Evolutionary conservation across 2,888 invertebrate species (phyloP), one percentile per base, ranked within the genome.

Genomic region (Uloborus plumipes): DNA sequence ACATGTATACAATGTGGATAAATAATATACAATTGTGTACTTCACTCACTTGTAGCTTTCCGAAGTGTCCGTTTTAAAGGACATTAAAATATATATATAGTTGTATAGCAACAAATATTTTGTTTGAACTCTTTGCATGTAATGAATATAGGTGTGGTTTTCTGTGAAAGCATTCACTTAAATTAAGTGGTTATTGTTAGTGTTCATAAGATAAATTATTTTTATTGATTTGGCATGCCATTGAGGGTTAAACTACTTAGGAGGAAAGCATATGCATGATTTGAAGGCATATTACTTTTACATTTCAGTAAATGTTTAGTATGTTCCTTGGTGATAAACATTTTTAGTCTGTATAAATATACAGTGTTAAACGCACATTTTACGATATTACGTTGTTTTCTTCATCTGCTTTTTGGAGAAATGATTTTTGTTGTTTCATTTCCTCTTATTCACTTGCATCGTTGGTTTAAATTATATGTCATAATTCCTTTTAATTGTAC

Each of bases 341-440:
- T 39, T 39, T 31, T 39, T 39, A 39, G 39, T 64, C 49, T 64
- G 64, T 64, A 64, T 16, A 18, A 50, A 51, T 51, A 51, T 66
- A 51, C 66, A 66, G 66, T 66, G 66, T 66, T 66, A 49, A 66
- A 66, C 66, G 66, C 66, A 66, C 66, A 66, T 66, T 66, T 64
- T 66, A 39, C 11, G 9, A 39, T 39, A 39, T 39, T 39, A 39
- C 39, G 11, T 39, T 39, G 39, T 39, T 39, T 39, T 39, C 39
- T 39, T 39, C 39, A 39, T 39, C 39, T 39, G 39, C 39, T 11
- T 39, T 26, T 26, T 26, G 4, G 26, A 26, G 39, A 39, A 39
- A 11, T 11, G 39, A 39, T 39, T 39, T 39, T 39, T 39, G n/a
- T n/a, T 39, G 3, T 39, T 39, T 39, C 39, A 39, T 39, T 39